phyloP scores from a whole-genome alignment of 2,888 invertebrate genomes.

The Stratiomys singularior region DNA sequence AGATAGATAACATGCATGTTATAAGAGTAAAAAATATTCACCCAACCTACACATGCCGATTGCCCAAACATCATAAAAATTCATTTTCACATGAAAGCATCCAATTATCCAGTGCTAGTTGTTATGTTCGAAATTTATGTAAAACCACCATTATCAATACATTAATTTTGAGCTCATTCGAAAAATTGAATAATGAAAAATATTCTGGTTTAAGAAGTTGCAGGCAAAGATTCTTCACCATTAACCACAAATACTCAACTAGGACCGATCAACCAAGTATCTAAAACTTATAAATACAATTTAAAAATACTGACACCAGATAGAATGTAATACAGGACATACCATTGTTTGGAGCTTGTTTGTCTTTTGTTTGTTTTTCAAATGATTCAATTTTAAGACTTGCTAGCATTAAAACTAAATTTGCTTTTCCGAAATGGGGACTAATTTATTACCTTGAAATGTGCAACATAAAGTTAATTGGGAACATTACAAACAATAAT shows the following conservation, averaged over 20 bases:
- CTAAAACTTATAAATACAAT: no score
- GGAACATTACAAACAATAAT: no score
- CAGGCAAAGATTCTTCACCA: not conserved
- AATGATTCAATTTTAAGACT: not conserved
- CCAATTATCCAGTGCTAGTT: no score
- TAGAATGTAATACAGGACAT: not conserved
- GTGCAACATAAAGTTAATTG: no score
- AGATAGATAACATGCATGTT: no score
- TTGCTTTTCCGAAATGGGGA: constrained; percentile 8
- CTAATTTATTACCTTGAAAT: no score
- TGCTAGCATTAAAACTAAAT: constrained; percentile 14
- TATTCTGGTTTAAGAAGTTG: not conserved
- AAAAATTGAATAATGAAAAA: constrained; percentile 44
- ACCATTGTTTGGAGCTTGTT: not conserved
- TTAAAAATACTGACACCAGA: not conserved
- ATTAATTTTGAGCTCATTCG: not conserved
- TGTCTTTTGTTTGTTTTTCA: not conserved
- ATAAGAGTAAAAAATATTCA: no score
- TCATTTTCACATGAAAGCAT: no score
- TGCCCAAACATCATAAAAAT: no score
- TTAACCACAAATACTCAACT: not conserved
- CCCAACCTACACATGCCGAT: no score
- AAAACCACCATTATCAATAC: constrained; percentile 40
- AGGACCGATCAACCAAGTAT: not conserved
- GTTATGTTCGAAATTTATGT: no score